Base-by-base conservation (phyloP, 2,113 vertebrate species). In the Verasper variegatus region DNA sequence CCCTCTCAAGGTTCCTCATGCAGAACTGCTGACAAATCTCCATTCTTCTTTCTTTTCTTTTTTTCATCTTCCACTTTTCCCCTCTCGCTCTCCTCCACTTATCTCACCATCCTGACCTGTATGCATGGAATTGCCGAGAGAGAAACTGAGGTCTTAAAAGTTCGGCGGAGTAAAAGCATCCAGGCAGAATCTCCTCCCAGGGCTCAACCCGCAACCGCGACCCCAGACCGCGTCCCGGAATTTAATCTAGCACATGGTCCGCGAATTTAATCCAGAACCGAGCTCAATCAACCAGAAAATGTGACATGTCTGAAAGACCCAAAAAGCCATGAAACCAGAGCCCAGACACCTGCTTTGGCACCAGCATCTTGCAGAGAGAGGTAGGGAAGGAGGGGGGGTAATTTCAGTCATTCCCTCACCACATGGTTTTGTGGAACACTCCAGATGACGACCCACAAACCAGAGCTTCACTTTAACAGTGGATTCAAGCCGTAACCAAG, bases 271-370 rank as follows among this genome's bases (percentile, higher is more conserved):
- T 86, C 87, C 79, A 86, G 71, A 74, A 73, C 72, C 55, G 45
- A 86, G 63, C 76, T 85, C 72, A 65, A 76, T 88, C 79, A 72
- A 87, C 60, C 77, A 78, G 84, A 87, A 89, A 85, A 83, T 84
- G 89, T 85, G 74, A 80, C 74, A 74, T 56, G 76, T 74, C 74
- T 68, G 68, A 82, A 80, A 85, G 65, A 77, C 54, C 64, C 66
- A 70, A 59, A 77, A 87, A 80, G 74, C 80, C 59, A 57, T 83
- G 86, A 89, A 90, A 93, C 66, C 68, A 74, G 68, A 92, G 65
- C 62, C 60, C 54, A 83, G 87, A 87, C 92, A 93, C 90, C 92
- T 92, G 90, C 89, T 89, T 84, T 86, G 87, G 89, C 77, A 87
- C 54, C 56, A 59, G 24, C n/a, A 37, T 18, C 62, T 79, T 1